Evolutionary conservation across 2,113 vertebrate species (phyloP), one percentile per base, ranked within the genome.

Genomic region (Accipiter cooperii): DNA sequence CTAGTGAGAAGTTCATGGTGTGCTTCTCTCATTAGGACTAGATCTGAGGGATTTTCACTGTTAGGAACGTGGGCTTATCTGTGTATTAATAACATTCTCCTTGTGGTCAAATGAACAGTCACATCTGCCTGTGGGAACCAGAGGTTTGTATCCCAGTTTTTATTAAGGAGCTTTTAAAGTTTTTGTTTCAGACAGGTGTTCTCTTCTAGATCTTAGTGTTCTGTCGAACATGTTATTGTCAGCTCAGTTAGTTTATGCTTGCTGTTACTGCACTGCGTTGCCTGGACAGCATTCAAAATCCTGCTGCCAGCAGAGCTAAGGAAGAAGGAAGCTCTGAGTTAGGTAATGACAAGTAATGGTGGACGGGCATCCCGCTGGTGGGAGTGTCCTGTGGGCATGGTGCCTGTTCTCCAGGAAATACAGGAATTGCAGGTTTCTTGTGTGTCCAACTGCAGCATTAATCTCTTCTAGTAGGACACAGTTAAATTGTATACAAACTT

Each of bases 351-450:
- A 44, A 8, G 52, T 13, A 9, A 8, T 12, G 49, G 44, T 76
- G 83, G 75, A 40, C 0, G 5, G 29, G 34, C 61, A 75, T 87
- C 60, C 84, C 0, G 1, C 38, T 68, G 52, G 38, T 55, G 26
- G 29, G 28, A 4, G 34, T 0, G 1, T 77, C 77, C 55, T 54
- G 25, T 33, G 34, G 78, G 36, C 49, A 25, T 0, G 1, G n/a
- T 64, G 63, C 61, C 40, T 52, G 57, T 69, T 90, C 36, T 40
- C 57, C 34, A 46, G 44, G 55, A 87, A 89, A 63, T 78, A 70
- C 55, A 74, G 91, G 69, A 88, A 6, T 12, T 64, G 42, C 52
- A 55, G 42, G 42, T n/a, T 80, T 77, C 60, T 82, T 82, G 4
- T 60, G 20, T 42, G 10, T 81, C 57, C 73, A 60, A 0, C 18